Base-by-base conservation (phyloP, 2,888 invertebrate genomes). In the Patella caerulea region DNA sequence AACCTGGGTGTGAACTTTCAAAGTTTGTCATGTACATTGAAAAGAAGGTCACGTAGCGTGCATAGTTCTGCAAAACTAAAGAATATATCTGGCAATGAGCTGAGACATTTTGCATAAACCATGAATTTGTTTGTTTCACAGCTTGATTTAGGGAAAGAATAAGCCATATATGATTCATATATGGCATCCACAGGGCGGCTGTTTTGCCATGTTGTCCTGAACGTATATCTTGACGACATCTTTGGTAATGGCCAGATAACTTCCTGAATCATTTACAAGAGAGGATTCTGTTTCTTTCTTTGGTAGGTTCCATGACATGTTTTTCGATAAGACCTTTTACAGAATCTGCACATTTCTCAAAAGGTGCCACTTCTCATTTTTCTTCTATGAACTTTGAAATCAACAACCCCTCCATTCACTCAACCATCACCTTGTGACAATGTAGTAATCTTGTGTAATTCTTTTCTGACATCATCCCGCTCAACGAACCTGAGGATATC, bases 371-470 rank as follows among this genome's bases (percentile, higher is more conserved):
- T 7, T 69, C 73, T 15, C 56, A 55, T 4, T 54, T 71, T 11
- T 14, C 17, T 12, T 19, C 65, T 19, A 71, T 56, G 55, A 34
- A 83, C 45, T 73, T n/a, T 14, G 69, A 56, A 55, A 79, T 19
- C 14, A 83, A 72, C n/a, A 83, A 24, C 69, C 79, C 72, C 74
- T 84, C 83, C 59, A 82, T 65, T 55, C 70, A 53, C 77, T 83
- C 83, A 9, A 76, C 17, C 53, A 83, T 9, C 1, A 54, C 74
- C 55, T 82, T 84, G 69, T 83, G 84, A 72, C 84, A 84, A 56
- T 80, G 56, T 71, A 84, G 77, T 15, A 83, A 34, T 34, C 34
- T 34, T 34, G 34, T 2, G 34, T 34, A 34, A 34, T 34, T 34
- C 3, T 29, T 3, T 29, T 3, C 29, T 29, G 29, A 29, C 29